Percentiles rank a stretch among this genome's conserved stretches.
Evolutionary conservation across 2,797 vertebrate species (phyloP).

Genomic region (Ispidina picta): DNA sequence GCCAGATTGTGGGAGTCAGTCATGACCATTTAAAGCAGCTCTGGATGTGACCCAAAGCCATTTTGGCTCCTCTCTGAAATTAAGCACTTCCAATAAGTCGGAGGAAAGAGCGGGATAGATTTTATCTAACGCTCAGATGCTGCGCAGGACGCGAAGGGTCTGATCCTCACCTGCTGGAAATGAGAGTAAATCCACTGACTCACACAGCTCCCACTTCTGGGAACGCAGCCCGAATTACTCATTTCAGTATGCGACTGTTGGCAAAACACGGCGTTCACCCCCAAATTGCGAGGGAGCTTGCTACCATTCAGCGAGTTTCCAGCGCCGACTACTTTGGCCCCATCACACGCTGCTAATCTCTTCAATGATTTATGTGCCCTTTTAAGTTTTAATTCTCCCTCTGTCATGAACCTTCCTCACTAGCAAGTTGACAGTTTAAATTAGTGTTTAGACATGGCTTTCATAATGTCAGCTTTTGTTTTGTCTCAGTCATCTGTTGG

Average conservation of each 20-base stretch:
- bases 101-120: not conserved
- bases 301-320: slow-evolving; percentile 46
- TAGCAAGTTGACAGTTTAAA: slow-evolving; percentile 82
- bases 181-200: not conserved
- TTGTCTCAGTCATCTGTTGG: slow-evolving; percentile 78
- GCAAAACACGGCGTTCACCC: slow-evolving; percentile 67
- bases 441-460: slow-evolving; percentile 82
- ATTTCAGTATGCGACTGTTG: not conserved
- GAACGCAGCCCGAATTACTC: not conserved
- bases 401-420: slow-evolving; percentile 78
- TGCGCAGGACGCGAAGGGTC: not conserved
- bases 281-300: slow-evolving; percentile 50
- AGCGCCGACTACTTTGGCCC: slow-evolving; percentile 62
- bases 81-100: not conserved
- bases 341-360: slow-evolving; percentile 76
- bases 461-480: slow-evolving; percentile 81
- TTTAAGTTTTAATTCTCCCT: slow-evolving; percentile 80
- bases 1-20: not conserved
- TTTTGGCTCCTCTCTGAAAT: not conserved
- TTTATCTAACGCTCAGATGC: not conserved
- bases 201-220: slow-evolving; percentile 4
- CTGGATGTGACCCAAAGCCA: not conserved
- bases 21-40: not conserved
- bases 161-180: slow-evolving; percentile 55
- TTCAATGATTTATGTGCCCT: slow-evolving; percentile 79